phyloP scores from a whole-genome alignment of 37 sponge, comb jelly and placozoan species.

The Trichoplax adhaerens region DNA sequence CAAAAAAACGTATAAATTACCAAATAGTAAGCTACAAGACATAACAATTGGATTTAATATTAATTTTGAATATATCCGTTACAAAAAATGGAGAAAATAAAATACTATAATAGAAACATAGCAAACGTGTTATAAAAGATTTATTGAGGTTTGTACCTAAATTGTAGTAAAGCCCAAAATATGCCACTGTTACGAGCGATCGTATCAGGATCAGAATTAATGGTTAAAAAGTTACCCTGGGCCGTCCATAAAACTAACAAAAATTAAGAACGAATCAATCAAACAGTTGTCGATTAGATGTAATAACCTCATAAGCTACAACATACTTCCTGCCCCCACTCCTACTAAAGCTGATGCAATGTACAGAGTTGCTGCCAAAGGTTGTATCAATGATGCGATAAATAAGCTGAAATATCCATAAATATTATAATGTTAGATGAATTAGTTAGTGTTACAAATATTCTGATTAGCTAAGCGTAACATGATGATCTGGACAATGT shows the following conservation, averaged over 20 bases:
- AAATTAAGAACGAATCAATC: not conserved
- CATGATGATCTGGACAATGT: not conserved
- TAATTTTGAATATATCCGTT: not conserved
- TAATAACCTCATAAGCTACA: not conserved
- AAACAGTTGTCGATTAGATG: not conserved
- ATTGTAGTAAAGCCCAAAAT: constrained; percentile 77
- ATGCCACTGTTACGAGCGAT: constrained; percentile 70
- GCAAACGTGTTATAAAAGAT: too few species aligned
- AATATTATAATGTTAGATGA: too few species aligned
- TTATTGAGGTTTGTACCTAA: constrained; percentile 17
- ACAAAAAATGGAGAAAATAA: too few species aligned
- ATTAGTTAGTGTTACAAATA: too few species aligned
- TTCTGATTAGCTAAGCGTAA: too few species aligned
- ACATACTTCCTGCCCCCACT: constrained; percentile 58
- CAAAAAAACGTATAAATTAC: constrained; percentile 25
- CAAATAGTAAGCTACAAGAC: constrained; percentile 9
- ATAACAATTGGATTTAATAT: not conserved
- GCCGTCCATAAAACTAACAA: constrained; percentile 83
- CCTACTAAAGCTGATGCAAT: constrained; percentile 57
- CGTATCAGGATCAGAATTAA: constrained; percentile 45
- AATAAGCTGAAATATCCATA: constrained; percentile 16
- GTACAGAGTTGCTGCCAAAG: constrained; percentile 40
- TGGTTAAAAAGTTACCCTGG: constrained; percentile 65
- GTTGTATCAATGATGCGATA: constrained; percentile 53
- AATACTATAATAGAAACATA: too few species aligned